These are phyloP conservation scores for Dicranocentrus wangi DNA, from an alignment of 2,888 invertebrate species.

Conservation along the genomic window DNA sequence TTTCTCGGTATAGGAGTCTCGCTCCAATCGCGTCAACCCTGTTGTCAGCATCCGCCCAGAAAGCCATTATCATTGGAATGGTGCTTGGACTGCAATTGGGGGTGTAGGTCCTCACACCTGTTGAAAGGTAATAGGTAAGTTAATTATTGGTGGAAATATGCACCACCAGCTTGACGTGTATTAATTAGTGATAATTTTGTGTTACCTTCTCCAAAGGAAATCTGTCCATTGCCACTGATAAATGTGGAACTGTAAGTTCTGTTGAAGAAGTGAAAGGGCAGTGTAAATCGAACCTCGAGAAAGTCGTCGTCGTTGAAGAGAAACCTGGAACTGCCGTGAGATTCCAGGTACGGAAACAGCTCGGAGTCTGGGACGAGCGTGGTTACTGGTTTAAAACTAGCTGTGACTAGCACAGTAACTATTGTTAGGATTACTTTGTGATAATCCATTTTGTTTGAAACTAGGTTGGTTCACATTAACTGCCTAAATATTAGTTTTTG, in stretches of 20 bases:
- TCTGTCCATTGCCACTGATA: constrained; percentile 38
- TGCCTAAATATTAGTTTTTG: no score
- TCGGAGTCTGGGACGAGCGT: constrained; percentile 7
- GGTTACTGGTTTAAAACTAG: background rate
- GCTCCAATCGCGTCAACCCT: background rate
- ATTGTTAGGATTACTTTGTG: no score
- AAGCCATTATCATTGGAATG: constrained; percentile 50
- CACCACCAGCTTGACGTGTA: background rate
- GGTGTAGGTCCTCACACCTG: constrained; percentile 13
- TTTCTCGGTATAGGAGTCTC: constrained; percentile 40
- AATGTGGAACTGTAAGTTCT: background rate
- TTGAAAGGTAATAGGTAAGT: constrained; percentile 2
- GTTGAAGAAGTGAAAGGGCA: constrained; percentile 26
- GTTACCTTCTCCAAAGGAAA: constrained; percentile 35
- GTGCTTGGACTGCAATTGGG: constrained; percentile 22
- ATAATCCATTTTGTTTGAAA: no score
- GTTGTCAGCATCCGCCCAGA: constrained; percentile 52
- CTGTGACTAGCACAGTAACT: no score
- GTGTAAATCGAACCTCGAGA: background rate
- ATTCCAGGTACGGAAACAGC: constrained; percentile 9
- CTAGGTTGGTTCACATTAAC: no score
- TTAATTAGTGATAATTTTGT: no score
- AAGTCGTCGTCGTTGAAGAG: constrained; percentile 21
- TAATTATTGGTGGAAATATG: background rate
- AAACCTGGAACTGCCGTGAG: constrained; percentile 11